A percentile compares a stretch with the other conserved stretches of the same genome.
Evolutionary conservation across 1,140 invertebrate genomes (phyloP).

Genomic region (Carcinoscorpius rotundicauda): DNA sequence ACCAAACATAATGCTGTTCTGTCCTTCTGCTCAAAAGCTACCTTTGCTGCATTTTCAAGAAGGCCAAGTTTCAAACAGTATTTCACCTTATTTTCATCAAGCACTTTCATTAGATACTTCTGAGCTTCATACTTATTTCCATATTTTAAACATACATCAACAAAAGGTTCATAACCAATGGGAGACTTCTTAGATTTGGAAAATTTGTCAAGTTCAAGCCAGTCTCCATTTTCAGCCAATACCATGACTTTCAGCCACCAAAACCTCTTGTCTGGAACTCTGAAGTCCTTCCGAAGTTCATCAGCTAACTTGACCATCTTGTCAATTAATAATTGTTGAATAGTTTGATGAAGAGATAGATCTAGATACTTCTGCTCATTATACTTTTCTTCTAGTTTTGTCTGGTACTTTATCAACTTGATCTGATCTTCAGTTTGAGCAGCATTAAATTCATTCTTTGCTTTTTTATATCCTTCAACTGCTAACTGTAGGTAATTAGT

Average conservation of each 20-base stretch:
- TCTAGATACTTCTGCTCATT: slow-evolving; percentile 43
- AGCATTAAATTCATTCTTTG: slow-evolving; percentile 61
- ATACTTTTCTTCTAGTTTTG: slow-evolving; percentile 59
- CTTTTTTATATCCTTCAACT: slow-evolving; percentile 24
- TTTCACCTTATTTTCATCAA: slow-evolving; percentile 75
- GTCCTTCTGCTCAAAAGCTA: slow-evolving; percentile 67
- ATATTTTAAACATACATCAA: slow-evolving; percentile 72
- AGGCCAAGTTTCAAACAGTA: slow-evolving; percentile 67
- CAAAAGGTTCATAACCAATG: slow-evolving; percentile 87
- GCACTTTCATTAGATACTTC: slow-evolving; percentile 70
- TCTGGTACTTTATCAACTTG: slow-evolving; percentile 58
- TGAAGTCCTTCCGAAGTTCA: slow-evolving; percentile 74
- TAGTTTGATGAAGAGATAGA: slow-evolving; percentile 73
- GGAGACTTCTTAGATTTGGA: slow-evolving; percentile 85
- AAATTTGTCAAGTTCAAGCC: slow-evolving; percentile 80
- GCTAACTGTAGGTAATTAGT: too few species aligned
- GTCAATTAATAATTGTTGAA: slow-evolving; percentile 54
- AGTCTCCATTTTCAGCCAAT: slow-evolving; percentile 56
- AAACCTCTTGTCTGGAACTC: slow-evolving; percentile 79
- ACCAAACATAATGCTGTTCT: slow-evolving; percentile 51
- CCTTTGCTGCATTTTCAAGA: slow-evolving; percentile 62
- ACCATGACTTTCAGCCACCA: slow-evolving; percentile 77
- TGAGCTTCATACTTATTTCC: slow-evolving; percentile 63
- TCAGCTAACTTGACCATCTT: slow-evolving; percentile 75
- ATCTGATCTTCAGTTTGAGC: slow-evolving; percentile 58